Base-by-base conservation (phyloP, 2,113 vertebrate species). In the Amphiprion ocellaris region DNA sequence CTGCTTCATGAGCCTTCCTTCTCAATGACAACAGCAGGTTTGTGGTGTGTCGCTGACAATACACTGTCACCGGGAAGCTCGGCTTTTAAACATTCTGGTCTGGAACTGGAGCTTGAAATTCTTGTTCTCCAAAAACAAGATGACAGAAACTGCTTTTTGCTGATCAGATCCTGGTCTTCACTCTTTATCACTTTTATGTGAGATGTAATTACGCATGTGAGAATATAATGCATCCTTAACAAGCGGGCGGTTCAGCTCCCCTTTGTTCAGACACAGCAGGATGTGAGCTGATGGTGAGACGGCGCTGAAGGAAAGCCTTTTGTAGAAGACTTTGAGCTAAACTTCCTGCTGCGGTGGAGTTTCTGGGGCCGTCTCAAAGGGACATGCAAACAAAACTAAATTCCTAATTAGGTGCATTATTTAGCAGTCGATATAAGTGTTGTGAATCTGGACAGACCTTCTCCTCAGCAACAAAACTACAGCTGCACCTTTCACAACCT, bases 401-500 rank as follows among this genome's bases (percentile, higher is more conserved):
- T 77, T 73, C 49, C 23, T 77, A 82, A 88, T 81, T 83, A 83
- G 52, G 24, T 61, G 52, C 56, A 64, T 82, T 79, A 76, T 74
- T 83, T 73, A 39, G 56, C 79, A 79, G 60, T 86, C 49, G 52
- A 78, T 84, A 77, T 50, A 78, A 54, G 44, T 60, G 56, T 53
- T 79, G 49, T 73, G 77, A 85, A 83, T 81, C 39, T 61, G 46
- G 33, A 56, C 72, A 23, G 11, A 30, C 49, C 7, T 10, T 14
- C 49, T 75, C 39, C 67, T 8, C 54, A 9, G 62, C 26, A 69
- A 77, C 60, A 84, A 83, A 55, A 77, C 14, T 53, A 77, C 75
- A 79, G 55, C 30, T 62, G 56, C 62, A 9, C 11, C 30, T 28
- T 12, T 71, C 71, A 82, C 39, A 68, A 52, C 28, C 58, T 58